Percentiles rank a stretch among this genome's conserved stretches.
These are phyloP conservation scores for Acanthococcus lagerstroemiae DNA, from an alignment of 2,888 invertebrate species.

Conservation along the genomic window DNA sequence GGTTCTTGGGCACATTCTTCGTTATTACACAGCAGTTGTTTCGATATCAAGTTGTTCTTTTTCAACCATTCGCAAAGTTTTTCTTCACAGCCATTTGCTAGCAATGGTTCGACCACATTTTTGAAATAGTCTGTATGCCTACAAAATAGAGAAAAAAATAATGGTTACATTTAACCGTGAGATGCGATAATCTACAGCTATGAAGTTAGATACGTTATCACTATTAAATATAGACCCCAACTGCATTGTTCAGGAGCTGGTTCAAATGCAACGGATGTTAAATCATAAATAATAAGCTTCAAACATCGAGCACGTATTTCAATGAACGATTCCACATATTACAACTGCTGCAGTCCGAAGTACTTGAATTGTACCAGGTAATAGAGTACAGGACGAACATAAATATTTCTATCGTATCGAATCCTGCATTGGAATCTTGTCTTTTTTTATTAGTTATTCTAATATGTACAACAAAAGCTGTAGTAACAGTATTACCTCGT, in stretches of 20 bases:
- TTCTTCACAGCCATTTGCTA: constrained; percentile 46
- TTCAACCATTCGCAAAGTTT: constrained; percentile 48
- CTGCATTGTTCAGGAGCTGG: too few relatives aligned
- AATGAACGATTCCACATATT: neutral
- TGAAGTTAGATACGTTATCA: too few relatives aligned
- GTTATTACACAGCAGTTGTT: constrained; percentile 42
- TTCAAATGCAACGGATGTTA: too few relatives aligned
- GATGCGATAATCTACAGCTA: too few relatives aligned
- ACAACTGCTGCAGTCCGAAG: neutral
- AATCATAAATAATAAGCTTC: too few relatives aligned
- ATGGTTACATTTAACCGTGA: too few relatives aligned
- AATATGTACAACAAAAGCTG: neutral
- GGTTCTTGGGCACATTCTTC: constrained; percentile 41
- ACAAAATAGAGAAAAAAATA: constrained; percentile 34
- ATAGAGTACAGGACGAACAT: neutral
- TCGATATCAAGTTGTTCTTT: constrained; percentile 44
- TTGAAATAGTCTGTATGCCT: constrained; percentile 44
- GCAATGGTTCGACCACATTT: constrained; percentile 45
- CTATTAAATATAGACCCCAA: too few relatives aligned
- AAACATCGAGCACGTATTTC: too few relatives aligned
- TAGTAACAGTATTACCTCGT: constrained; percentile 5
- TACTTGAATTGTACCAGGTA: neutral
- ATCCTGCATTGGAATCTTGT: neutral
- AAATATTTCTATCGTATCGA: neutral
- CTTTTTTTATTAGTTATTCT: too few relatives aligned